These are phyloP conservation scores for Cygnus olor DNA, from an alignment of 2,797 vertebrate genomes.

Conservation along the genomic window DNA sequence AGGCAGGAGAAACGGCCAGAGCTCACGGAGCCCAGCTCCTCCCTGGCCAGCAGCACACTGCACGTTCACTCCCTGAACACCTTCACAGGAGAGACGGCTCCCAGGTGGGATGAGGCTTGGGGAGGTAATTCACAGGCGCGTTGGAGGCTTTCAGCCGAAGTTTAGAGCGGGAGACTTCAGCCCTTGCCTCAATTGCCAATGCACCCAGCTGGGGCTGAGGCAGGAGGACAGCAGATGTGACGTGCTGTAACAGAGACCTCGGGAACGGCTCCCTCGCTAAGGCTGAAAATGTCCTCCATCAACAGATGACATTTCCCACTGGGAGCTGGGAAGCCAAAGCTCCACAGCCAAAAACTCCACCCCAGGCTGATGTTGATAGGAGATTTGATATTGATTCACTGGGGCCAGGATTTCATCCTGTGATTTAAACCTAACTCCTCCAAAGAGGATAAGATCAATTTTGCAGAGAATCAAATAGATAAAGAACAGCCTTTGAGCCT, in stretches of 20 bases:
- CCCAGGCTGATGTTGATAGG: background rate
- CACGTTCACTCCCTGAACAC: accelerated
- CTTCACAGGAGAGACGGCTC: accelerated
- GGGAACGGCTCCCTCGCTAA: background rate
- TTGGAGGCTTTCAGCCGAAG: background rate
- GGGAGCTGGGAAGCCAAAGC: background rate
- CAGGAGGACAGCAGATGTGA: background rate
- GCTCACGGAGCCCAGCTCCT: background rate
- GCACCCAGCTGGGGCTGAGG: background rate
- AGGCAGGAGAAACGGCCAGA: background rate
- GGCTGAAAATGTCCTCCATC: background rate
- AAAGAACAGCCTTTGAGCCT: slow-evolving; percentile 60
- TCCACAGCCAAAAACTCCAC: background rate
- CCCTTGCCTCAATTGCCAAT: background rate
- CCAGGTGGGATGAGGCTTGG: accelerated
- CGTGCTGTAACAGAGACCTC: background rate
- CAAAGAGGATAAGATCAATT: slow-evolving; percentile 73
- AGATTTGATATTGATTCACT: slow-evolving; percentile 62
- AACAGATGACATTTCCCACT: background rate
- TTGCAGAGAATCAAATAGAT: slow-evolving; percentile 67
- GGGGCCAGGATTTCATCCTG: slow-evolving; percentile 53
- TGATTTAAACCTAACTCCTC: slow-evolving; percentile 71
- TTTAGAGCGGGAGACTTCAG: background rate
- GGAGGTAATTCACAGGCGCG: accelerated
- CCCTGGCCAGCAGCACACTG: accelerated